Evolutionary conservation across 2,113 vertebrate genomes (phyloP), one percentile per base, ranked within the genome.

Genomic region (Corythaeola cristata): DNA sequence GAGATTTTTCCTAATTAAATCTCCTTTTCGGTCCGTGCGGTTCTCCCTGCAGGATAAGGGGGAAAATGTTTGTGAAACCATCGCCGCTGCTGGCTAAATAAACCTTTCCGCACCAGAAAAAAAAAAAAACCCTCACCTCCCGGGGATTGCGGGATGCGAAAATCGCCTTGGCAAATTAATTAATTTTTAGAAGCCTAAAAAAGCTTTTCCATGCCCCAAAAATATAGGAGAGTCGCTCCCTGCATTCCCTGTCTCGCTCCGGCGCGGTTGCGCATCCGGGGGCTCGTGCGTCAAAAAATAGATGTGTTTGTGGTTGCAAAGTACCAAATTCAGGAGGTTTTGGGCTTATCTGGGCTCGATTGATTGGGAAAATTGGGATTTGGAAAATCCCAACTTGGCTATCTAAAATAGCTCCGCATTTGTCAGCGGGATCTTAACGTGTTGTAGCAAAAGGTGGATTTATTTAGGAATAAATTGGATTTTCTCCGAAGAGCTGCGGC

Each of bases 1-100:
- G 98, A 99, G 99, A 99, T 99, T 99, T 99, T 94, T 97, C 76
- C 99, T 99, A 99, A 99, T 99, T 99, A 99, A 99, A 99, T 99
- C 99, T 99, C 98, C 98, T 99, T 98, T 98, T 98, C 97, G 97
- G 39, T 39, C 39, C 39, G 98, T 98, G 98, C 97, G 98, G 98
- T 97, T 98, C 93, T 98, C 98, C 98, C 98, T 98, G 98, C 98
- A 98, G 98, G 98, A 97, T 97, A 96, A n/a, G n/a, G 97, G 98
- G 97, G 97, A 84, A 75, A 98, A 98, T 98, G 98, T 98, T 99
- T 98, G 96, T 96, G 97, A 98, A 98, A 97, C 97, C 97, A 93
- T 98, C 97, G 97, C 97, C 71, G 96, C 98, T 97, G 98, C 98
- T 81, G 98, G 97, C 98, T 97, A 98, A 98, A 98, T 98, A 98